phyloP scores from a whole-genome alignment of 2,113 vertebrate genomes.

The Pholis gunnellus region DNA sequence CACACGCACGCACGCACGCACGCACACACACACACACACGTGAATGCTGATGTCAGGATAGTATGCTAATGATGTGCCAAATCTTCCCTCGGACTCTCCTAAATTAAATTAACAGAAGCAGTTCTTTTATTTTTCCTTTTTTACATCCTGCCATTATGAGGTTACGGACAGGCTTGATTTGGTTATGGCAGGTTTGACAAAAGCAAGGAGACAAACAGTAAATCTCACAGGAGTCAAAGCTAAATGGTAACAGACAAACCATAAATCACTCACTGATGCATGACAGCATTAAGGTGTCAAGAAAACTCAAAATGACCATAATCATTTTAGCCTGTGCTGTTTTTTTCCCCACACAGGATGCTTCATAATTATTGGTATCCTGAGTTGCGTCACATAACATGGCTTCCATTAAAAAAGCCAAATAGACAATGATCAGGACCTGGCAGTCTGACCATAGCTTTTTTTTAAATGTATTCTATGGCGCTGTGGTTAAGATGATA shows the following conservation, averaged over 20 bases:
- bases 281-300: slow-evolving; percentile 3
- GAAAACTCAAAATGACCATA: neutral
- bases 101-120: slow-evolving; percentile 46
- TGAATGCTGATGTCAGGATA: slow-evolving; percentile 26
- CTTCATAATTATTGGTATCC: neutral
- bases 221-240: slow-evolving; percentile 25
- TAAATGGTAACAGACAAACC: slow-evolving; percentile 22
- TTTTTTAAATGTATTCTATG: slow-evolving; percentile 19
- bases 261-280: slow-evolving; percentile 15
- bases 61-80: slow-evolving; percentile 40
- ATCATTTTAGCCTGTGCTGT: neutral
- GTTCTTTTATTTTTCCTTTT: slow-evolving; percentile 18
- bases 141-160: slow-evolving; percentile 40
- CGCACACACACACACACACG: slow-evolving; percentile 13
- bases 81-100: slow-evolving; percentile 33
- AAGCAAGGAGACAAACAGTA: slow-evolving; percentile 37
- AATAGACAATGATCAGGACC: slow-evolving; percentile 25
- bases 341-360: neutral
- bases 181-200: slow-evolving; percentile 47
- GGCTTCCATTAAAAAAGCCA: slow-evolving; percentile 21
- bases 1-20: slow-evolving; percentile 25
- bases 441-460: slow-evolving; percentile 16
- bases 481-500: slow-evolving; percentile 1
- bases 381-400: slow-evolving; percentile 16
- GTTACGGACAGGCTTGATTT: slow-evolving; percentile 35